These are phyloP conservation scores for Planococcus citri DNA, from an alignment of 1,140 invertebrate genomes.

Conservation along the genomic window DNA sequence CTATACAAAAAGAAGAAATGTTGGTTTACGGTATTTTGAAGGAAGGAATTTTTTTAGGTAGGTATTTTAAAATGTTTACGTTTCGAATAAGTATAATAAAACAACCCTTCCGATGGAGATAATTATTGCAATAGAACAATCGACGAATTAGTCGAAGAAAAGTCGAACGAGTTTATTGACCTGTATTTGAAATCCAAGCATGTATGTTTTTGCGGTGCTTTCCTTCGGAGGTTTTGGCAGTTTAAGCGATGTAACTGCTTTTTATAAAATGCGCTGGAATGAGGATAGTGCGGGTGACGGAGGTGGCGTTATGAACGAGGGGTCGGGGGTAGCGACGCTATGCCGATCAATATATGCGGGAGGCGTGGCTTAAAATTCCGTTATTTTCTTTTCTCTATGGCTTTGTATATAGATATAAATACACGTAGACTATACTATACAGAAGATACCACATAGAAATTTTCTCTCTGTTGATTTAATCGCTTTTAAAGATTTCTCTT, in stretches of 20 bases:
- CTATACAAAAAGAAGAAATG: too few species aligned
- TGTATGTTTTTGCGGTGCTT: slow-evolving; percentile 7
- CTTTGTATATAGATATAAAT: too few species aligned
- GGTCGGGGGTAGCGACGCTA: background rate
- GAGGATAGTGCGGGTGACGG: too few species aligned
- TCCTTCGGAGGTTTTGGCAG: slow-evolving; percentile 12
- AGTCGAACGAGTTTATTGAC: slow-evolving; percentile 14
- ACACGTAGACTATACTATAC: background rate
- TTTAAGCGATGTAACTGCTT: slow-evolving; percentile 16
- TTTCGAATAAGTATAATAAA: too few species aligned
- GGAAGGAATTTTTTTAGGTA: too few species aligned
- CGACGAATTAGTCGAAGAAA: background rate
- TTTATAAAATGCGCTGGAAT: background rate
- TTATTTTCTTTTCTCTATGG: slow-evolving; percentile 12
- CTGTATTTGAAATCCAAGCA: background rate
- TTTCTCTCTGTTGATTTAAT: slow-evolving; percentile 12
- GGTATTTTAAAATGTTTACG: too few species aligned
- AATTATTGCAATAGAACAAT: background rate
- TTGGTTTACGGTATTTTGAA: too few species aligned
- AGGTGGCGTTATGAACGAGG: background rate
- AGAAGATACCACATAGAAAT: background rate
- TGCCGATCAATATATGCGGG: slow-evolving; percentile 14
- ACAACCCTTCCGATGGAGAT: too few species aligned
- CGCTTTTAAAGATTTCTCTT: slow-evolving; percentile 10
- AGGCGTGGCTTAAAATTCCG: slow-evolving; percentile 14